Evolutionary conservation across 2,888 invertebrate genomes (phyloP).

Genomic region (Pocota personata): DNA sequence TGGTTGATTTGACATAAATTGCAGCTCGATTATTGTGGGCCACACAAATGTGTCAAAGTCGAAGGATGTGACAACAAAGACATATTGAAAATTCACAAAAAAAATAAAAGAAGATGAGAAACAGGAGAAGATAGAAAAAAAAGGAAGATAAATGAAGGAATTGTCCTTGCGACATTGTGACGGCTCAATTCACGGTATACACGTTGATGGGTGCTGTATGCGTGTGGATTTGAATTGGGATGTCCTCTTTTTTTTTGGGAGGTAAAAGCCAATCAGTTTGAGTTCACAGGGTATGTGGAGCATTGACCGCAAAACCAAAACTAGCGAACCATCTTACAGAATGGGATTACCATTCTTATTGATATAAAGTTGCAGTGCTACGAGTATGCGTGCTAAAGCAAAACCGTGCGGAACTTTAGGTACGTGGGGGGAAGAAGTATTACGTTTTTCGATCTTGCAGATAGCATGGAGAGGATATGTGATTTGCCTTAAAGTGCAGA

Average conservation of each 20-base stretch:
- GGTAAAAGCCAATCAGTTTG: neutral
- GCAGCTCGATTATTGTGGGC: constrained; percentile 48
- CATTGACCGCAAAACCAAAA: neutral
- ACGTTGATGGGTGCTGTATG: neutral
- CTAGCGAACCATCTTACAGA: neutral
- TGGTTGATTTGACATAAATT: constrained; percentile 59
- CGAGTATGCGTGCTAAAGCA: neutral
- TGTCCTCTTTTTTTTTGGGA: neutral
- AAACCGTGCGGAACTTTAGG: neutral
- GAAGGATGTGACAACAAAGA: constrained; percentile 9
- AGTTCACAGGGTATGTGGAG: neutral
- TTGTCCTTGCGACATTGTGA: constrained; percentile 11
- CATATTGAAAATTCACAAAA: constrained; percentile 6
- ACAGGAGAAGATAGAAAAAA: neutral
- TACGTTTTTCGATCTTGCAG: neutral
- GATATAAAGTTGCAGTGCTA: neutral
- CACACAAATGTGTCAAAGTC: constrained; percentile 37
- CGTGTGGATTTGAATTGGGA: neutral
- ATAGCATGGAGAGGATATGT: neutral
- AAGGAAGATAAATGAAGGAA: neutral
- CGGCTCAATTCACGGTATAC: neutral
- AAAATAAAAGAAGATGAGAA: neutral
- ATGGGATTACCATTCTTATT: neutral
- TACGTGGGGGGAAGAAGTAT: neutral
- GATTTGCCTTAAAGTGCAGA: neutral